phyloP scores from a whole-genome alignment of 2,797 vertebrate genomes.

The Ctenopoma multispine region DNA sequence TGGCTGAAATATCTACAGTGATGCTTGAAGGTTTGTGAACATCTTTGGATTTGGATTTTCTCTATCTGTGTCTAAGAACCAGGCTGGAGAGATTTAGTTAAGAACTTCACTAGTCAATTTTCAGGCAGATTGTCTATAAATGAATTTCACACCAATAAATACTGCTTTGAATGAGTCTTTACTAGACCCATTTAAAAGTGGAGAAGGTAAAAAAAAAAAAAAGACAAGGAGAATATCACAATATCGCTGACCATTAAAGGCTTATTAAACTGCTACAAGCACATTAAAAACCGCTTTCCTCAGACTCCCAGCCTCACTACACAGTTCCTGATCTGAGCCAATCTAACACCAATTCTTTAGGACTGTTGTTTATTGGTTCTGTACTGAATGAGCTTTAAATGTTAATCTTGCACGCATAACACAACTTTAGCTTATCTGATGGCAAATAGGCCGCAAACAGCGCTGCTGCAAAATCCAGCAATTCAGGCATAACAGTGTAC shows the following conservation, averaged over 20 bases:
- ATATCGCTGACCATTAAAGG: slow-evolving; percentile 5
- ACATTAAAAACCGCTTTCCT: slow-evolving; percentile 42
- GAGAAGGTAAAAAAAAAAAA: too few species aligned
- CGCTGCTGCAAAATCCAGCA: slow-evolving; percentile 53
- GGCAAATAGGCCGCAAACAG: slow-evolving; percentile 58
- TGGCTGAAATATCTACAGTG: too few species aligned
- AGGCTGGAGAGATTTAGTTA: too few species aligned
- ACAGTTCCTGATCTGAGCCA: slow-evolving; percentile 20
- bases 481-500: slow-evolving; percentile 73
- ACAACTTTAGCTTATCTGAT: slow-evolving; percentile 70
- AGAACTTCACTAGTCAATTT: too few species aligned
- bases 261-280: slow-evolving; percentile 18
- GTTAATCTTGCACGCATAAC: slow-evolving; percentile 73
- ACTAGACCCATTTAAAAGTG: too few species aligned
- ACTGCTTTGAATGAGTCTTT: too few species aligned
- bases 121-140: too few species aligned
- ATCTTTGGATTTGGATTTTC: too few species aligned
- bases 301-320: slow-evolving; percentile 16
- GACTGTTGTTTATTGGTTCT: slow-evolving; percentile 48
- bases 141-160: too few species aligned
- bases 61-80: too few species aligned
- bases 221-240: too few species aligned
- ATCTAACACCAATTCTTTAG: slow-evolving; percentile 34
- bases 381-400: slow-evolving; percentile 34
- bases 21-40: too few species aligned